Percentiles rank a stretch among this genome's conserved stretches.
phyloP scores from a whole-genome alignment of 1,140 invertebrate genomes.

The Procambarus virginalis region DNA sequence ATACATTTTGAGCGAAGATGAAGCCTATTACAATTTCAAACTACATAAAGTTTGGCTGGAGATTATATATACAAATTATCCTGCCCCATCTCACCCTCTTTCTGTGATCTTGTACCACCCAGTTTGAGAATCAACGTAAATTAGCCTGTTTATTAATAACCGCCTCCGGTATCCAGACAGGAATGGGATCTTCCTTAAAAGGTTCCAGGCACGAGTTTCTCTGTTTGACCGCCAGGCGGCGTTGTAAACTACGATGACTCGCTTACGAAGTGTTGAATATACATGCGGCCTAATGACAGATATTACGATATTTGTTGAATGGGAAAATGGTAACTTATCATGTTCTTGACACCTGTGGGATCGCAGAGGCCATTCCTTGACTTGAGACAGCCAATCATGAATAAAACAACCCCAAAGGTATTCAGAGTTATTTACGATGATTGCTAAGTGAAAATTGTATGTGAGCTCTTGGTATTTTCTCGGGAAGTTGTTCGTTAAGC shows the following conservation, averaged over 20 bases:
- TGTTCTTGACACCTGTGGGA: conserved; percentile 34
- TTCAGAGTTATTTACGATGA: conserved; percentile 34
- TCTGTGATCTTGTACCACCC: background rate
- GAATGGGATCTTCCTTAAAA: background rate
- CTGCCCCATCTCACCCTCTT: background rate
- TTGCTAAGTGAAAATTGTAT: conserved; percentile 19
- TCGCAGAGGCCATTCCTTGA: background rate
- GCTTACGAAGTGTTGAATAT: conserved; percentile 37
- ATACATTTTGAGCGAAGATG: background rate
- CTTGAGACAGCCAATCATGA: conserved; percentile 37
- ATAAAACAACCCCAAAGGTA: conserved; percentile 26
- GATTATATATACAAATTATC: background rate
- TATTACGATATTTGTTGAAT: conserved; percentile 43
- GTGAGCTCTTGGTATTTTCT: background rate
- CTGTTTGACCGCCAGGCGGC: background rate
- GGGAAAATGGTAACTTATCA: conserved; percentile 47
- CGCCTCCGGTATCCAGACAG: background rate
- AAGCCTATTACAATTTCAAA: conserved; percentile 23
- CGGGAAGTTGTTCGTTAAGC: background rate
- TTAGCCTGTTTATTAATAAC: background rate
- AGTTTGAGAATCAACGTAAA: background rate
- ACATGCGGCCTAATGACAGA: conserved; percentile 39
- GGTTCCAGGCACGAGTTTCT: background rate
- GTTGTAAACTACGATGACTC: conserved; percentile 24
- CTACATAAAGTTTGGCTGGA: background rate